Percentiles rank a stretch among this genome's conserved stretches.
Evolutionary conservation across 1,140 invertebrate genomes (phyloP).

Genomic region (Pseudomyrmex sp.): DNA sequence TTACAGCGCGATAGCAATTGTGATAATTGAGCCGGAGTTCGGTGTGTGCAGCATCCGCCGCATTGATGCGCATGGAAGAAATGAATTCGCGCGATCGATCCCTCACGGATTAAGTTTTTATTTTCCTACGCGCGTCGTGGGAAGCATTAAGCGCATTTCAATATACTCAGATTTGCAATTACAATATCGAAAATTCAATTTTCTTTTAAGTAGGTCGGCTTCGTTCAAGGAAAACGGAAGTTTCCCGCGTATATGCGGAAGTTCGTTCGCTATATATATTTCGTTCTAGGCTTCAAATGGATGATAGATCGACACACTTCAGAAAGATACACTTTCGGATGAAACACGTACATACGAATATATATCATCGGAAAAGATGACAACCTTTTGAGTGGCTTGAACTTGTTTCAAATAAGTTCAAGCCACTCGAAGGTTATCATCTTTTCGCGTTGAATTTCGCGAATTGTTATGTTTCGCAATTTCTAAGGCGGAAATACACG

Average conservation of each 20-base stretch:
- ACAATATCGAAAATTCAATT: constrained; percentile 51
- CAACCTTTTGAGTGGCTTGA: too few relatives aligned
- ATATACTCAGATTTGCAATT: constrained; percentile 40
- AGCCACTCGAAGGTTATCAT: too few relatives aligned
- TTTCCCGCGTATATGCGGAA: background rate
- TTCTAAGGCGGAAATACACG: background rate
- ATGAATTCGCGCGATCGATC: background rate
- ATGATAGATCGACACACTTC: background rate
- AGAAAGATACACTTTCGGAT: constrained; percentile 1
- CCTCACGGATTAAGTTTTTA: background rate
- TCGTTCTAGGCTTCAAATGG: constrained; percentile 6
- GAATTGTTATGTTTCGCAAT: too few relatives aligned
- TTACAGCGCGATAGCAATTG: background rate
- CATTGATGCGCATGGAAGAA: background rate
- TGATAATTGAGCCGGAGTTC: constrained; percentile 11
- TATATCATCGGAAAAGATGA: too few relatives aligned
- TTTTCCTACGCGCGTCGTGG: background rate
- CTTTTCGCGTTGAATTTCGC: too few relatives aligned
- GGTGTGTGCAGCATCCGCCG: background rate
- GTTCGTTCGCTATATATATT: constrained; percentile 9
- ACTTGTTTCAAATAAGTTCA: too few relatives aligned
- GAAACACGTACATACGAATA: background rate
- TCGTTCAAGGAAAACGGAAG: constrained; percentile 24
- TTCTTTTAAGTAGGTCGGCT: constrained; percentile 38
- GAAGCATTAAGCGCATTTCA: constrained; percentile 1